A percentile compares a stretch with the other conserved stretches of the same genome.
Conservation (phyloP, 2,797 vertebrate species). For the Clarias pachynema region DNA sequence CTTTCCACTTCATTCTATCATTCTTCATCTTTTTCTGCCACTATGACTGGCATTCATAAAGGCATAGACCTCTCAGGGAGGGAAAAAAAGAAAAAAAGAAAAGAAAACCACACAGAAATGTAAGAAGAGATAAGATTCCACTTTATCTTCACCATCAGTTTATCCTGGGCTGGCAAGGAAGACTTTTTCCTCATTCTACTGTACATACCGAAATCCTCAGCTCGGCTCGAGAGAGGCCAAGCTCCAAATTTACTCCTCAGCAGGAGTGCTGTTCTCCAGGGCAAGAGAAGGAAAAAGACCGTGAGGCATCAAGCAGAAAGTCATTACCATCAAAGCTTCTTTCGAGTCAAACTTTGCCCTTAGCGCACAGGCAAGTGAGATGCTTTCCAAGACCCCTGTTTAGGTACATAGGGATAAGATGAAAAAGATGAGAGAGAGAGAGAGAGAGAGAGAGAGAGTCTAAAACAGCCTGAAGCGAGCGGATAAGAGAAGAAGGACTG, state of each 20-base stretch:
- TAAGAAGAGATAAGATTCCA: conserved; percentile 2
- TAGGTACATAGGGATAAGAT: conserved; percentile 49
- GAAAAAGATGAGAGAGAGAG: conserved; percentile 38
- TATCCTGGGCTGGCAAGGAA: conserved; percentile 35
- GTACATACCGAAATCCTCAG: neutral
- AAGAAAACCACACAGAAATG: neutral
- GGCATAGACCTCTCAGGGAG: neutral
- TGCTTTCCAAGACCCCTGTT: conserved; percentile 44
- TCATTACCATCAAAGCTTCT: conserved; percentile 57
- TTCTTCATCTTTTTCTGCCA: neutral
- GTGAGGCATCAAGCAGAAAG: conserved; percentile 47
- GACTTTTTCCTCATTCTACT: conserved; percentile 5
- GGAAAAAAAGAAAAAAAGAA: neutral
- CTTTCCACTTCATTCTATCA: neutral
- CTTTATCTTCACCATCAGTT: conserved; percentile 1
- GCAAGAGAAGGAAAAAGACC: conserved; percentile 17
- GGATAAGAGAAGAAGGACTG: conserved; percentile 28
- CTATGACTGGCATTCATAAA: conserved; percentile 20
- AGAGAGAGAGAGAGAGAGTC: conserved; percentile 40
- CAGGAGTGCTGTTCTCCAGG: conserved; percentile 31
- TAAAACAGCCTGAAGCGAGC: conserved; percentile 37
- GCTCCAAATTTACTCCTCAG: conserved; percentile 35
- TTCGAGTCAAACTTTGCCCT: conserved; percentile 46
- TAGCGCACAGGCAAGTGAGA: conserved; percentile 33
- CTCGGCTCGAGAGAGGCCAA: conserved; percentile 7